A percentile compares a stretch with the other conserved stretches of the same genome.
These are phyloP conservation scores for Variabilichromis moorii DNA, from an alignment of 2,113 vertebrate genomes.

Conservation along the genomic window DNA sequence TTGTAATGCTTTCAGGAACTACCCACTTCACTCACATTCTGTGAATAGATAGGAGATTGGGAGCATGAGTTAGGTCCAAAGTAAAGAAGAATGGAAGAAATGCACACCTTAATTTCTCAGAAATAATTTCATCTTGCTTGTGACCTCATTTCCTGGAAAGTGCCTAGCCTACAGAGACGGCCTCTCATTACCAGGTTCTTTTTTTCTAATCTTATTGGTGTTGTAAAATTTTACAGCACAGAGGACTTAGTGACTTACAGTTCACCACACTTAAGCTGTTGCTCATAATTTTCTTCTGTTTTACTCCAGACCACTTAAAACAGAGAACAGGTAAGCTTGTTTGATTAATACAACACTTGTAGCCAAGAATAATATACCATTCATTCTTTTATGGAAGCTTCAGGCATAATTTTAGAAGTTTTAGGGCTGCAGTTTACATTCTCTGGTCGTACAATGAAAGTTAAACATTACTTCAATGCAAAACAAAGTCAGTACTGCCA, in stretches of 20 bases:
- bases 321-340: slow-evolving; percentile 27
- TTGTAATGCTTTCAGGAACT: slow-evolving; percentile 17
- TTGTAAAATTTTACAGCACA: slow-evolving; percentile 26
- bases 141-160: slow-evolving; percentile 36
- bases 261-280: not conserved
- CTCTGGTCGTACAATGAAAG: not conserved
- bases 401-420: not conserved
- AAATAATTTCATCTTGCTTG: not conserved
- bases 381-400: not conserved
- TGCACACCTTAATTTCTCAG: not conserved
- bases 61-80: not conserved
- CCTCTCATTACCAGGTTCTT: not conserved
- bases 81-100: not conserved
- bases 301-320: not conserved
- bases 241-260: not conserved
- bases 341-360: not conserved
- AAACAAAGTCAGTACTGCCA: not conserved
- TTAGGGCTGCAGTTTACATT: not conserved
- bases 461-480: not conserved
- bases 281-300: not conserved
- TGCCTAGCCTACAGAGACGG: not conserved
- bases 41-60: slow-evolving; percentile 17
- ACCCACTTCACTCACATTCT: not conserved
- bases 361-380: not conserved
- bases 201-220: slow-evolving; percentile 11